Percentiles rank a stretch among this genome's conserved stretches.
Conservation (phyloP, 2,113 vertebrate species). For the Hypomesus transpacificus region DNA sequence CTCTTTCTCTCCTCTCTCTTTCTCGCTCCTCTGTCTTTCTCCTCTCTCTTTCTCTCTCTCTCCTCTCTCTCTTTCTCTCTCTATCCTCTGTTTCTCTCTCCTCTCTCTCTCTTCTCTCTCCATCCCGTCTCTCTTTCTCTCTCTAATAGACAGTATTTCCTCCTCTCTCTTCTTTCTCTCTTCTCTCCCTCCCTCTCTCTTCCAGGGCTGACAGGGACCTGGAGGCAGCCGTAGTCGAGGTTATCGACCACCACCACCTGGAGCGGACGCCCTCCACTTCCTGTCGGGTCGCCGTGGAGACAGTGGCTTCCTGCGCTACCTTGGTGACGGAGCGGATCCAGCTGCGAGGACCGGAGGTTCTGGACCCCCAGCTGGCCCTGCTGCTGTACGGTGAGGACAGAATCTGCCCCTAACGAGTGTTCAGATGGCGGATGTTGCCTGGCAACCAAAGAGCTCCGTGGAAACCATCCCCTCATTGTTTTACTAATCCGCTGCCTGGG, state of each 20-base stretch:
- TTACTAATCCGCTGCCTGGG: no score
- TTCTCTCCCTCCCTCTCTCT: background rate
- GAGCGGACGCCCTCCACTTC: constrained; percentile 52
- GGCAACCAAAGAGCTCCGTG: no score
- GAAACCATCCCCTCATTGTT: no score
- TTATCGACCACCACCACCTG: constrained; percentile 76
- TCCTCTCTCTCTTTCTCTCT: background rate
- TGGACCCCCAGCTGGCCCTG: constrained; percentile 70
- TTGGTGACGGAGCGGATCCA: constrained; percentile 77
- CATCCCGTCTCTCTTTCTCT: background rate
- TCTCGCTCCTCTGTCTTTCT: background rate
- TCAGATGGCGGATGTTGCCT: no score
- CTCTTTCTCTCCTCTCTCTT: no score
- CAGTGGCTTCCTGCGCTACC: constrained; percentile 80
- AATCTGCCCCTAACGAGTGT: no score
- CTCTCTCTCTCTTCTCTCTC: background rate
- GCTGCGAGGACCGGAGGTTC: constrained; percentile 65
- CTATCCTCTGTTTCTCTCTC: background rate
- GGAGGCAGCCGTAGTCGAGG: constrained; percentile 73
- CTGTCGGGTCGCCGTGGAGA: constrained; percentile 66
- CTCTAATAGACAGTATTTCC: background rate
- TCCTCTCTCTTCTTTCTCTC: background rate
- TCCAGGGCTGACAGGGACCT: constrained; percentile 68
- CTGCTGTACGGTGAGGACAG: constrained; percentile 74
- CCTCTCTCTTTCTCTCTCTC: background rate